Percentiles rank a stretch among this genome's conserved stretches.
phyloP scores from a whole-genome alignment of 1,140 invertebrate genomes.

The Stratiolaelaps scimitus region DNA sequence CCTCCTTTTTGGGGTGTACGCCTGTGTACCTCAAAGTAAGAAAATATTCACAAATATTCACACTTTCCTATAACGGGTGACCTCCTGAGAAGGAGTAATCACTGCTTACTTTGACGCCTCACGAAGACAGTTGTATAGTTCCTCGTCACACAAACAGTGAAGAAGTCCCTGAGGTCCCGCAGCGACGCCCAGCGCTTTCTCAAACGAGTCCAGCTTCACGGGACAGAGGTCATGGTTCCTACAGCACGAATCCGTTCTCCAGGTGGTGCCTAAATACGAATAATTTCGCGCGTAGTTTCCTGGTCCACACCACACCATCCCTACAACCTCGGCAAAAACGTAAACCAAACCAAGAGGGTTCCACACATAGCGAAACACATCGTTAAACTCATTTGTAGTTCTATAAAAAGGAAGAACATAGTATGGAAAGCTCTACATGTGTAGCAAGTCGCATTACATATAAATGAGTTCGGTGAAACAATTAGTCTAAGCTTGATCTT shows the following conservation, averaged over 20 bases:
- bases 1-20: no score
- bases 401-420: neutral
- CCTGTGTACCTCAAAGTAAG: no score
- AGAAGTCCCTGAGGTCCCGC: neutral
- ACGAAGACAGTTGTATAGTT: neutral
- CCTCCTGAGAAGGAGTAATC: no score
- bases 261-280: neutral
- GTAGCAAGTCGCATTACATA: neutral
- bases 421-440: neutral
- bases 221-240: neutral
- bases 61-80: no score
- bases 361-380: neutral
- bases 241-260: constrained; percentile 1
- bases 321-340: neutral
- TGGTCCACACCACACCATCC: neutral
- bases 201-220: neutral
- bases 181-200: neutral
- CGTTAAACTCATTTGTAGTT: neutral
- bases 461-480: constrained; percentile 1
- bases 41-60: no score
- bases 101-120: neutral
- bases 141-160: neutral
- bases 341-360: neutral
- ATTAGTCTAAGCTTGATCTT: no score
- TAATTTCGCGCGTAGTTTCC: neutral